Conservation (phyloP, 37 sponge, comb jelly and placozoan species). For the Aplysina aerophoba region DNA sequence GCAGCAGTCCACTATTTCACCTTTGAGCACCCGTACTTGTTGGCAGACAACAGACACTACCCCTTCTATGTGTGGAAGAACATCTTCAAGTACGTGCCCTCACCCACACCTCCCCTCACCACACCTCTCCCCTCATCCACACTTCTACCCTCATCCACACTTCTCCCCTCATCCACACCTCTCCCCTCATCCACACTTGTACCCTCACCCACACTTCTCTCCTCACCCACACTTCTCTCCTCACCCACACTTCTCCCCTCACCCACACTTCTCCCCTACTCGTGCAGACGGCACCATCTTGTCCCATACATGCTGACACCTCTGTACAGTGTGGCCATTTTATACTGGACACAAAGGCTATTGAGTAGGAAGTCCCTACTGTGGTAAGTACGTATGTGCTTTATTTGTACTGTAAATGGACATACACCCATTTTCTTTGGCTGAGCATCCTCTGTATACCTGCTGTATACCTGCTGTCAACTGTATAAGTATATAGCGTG, state of each 20-base stretch:
- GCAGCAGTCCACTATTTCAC: slow-evolving; percentile 62
- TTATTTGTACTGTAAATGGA: slow-evolving; percentile 7
- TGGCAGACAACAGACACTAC: slow-evolving; percentile 95
- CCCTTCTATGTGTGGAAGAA: slow-evolving; percentile 97
- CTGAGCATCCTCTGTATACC: too few relatives aligned
- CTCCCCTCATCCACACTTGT: too few relatives aligned
- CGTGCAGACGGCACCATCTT: not conserved
- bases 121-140: too few relatives aligned
- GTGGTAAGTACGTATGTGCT: not conserved
- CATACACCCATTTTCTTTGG: not conserved
- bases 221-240: too few relatives aligned
- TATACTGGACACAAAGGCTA: slow-evolving; percentile 3
- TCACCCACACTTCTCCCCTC: too few relatives aligned
- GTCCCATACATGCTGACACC: slow-evolving; percentile 47
- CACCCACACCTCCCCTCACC: too few relatives aligned
- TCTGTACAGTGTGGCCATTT: slow-evolving; percentile 26
- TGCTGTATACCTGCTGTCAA: too few relatives aligned
- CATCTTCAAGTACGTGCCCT: slow-evolving; percentile 67
- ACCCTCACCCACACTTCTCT: too few relatives aligned
- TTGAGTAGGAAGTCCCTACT: not conserved
- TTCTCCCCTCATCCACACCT: too few relatives aligned
- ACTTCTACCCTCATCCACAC: too few relatives aligned
- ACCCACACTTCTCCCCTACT: too few relatives aligned
- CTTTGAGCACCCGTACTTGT: slow-evolving; percentile 87
- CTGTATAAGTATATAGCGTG: too few relatives aligned